Conservation (phyloP, 1,140 invertebrate species). For the Berghia stephanieae region DNA sequence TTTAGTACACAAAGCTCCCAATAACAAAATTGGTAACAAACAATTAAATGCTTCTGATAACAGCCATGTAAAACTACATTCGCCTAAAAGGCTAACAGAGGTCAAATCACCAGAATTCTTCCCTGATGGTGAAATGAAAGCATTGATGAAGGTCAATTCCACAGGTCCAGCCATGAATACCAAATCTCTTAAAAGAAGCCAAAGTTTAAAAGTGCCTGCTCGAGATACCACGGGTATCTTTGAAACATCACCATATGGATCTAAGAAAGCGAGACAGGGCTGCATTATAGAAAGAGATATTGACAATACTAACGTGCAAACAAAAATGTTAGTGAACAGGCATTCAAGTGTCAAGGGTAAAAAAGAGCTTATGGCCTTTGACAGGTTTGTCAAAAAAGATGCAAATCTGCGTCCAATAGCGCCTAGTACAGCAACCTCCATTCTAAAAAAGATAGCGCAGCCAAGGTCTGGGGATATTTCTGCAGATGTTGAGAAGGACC, state of each 20-base stretch:
- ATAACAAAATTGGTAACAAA: background rate
- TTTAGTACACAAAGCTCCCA: background rate
- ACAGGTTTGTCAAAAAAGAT: background rate
- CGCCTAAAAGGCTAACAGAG: background rate
- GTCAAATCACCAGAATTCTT: background rate
- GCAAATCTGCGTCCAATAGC: too few species aligned
- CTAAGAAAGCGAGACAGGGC: background rate
- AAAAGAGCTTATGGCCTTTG: background rate
- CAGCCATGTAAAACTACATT: background rate
- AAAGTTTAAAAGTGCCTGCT: conserved; percentile 27
- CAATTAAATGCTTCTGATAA: background rate
- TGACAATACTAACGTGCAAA: background rate
- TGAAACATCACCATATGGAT: background rate
- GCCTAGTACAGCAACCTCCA: too few species aligned
- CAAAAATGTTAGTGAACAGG: background rate
- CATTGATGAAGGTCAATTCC: background rate
- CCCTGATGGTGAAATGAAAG: background rate
- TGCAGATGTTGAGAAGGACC: background rate
- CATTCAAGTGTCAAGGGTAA: background rate
- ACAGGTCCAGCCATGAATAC: background rate
- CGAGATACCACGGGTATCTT: conserved; percentile 11
- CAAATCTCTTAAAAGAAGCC: conserved; percentile 6
- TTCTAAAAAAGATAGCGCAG: too few species aligned
- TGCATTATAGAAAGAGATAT: background rate
- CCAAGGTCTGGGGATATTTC: background rate